Evolutionary conservation across 2,888 invertebrate genomes (phyloP).

Genomic region (Ichneumon xanthorius): DNA sequence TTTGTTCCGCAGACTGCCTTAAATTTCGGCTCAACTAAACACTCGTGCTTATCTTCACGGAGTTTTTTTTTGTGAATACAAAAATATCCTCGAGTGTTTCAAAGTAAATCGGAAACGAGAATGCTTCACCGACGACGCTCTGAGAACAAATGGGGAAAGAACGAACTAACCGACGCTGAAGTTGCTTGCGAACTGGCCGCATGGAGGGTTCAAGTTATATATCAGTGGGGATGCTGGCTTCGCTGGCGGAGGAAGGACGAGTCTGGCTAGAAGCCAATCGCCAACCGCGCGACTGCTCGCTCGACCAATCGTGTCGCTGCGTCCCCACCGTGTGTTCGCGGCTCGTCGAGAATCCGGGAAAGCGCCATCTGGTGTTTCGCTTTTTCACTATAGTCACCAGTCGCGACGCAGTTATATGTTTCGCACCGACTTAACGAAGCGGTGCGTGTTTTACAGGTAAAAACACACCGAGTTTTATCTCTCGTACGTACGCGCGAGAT

Average conservation of each 20-base stretch:
- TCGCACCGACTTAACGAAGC: background rate
- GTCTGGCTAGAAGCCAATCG: constrained; percentile 56
- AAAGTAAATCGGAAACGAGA: background rate
- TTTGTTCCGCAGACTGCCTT: background rate
- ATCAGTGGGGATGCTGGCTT: background rate
- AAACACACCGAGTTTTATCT: background rate
- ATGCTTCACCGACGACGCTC: constrained; percentile 31
- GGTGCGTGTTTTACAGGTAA: background rate
- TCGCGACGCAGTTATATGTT: background rate
- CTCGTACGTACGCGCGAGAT: background rate
- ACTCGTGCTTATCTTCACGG: constrained; percentile 11
- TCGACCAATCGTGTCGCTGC: constrained; percentile 30
- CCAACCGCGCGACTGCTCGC: constrained; percentile 30
- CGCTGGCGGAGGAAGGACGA: constrained; percentile 2
- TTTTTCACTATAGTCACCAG: background rate
- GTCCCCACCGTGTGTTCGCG: constrained; percentile 1
- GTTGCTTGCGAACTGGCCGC: constrained; percentile 51
- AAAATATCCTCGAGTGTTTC: background rate
- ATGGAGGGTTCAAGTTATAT: constrained; percentile 40
- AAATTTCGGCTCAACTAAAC: background rate
- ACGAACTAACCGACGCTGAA: constrained; percentile 24
- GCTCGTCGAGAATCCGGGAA: background rate
- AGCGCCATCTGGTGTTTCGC: constrained; percentile 51
- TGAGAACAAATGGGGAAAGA: constrained; percentile 33
- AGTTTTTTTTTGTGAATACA: background rate